Evolutionary conservation across 2,797 vertebrate genomes (phyloP).

Genomic region (Lindbergichthys nudifrons): DNA sequence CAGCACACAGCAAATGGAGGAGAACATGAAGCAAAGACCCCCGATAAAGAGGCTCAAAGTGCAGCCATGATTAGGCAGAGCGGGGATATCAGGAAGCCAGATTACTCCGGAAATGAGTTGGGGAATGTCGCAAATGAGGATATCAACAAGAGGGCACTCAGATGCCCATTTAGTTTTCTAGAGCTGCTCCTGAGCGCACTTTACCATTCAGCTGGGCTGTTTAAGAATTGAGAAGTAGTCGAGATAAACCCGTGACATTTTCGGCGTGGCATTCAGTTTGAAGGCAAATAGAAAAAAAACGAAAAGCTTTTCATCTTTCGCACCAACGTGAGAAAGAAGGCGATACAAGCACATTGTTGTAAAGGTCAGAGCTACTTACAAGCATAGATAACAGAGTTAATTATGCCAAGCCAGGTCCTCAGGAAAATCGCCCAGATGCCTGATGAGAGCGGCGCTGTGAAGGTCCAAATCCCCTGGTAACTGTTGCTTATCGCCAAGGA

Average conservation of each 20-base stretch:
- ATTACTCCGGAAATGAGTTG: constrained; percentile 75
- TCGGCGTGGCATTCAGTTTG: constrained; percentile 71
- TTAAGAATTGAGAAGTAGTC: constrained; percentile 47
- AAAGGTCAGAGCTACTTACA: constrained; percentile 86
- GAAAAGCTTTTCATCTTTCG: constrained; percentile 72
- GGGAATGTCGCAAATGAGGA: constrained; percentile 66
- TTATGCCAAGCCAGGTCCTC: constrained; percentile 72
- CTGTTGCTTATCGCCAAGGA: constrained; percentile 58
- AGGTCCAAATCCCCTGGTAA: constrained; percentile 72
- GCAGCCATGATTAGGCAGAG: constrained; percentile 59
- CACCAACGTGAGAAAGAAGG: constrained; percentile 52
- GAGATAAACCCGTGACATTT: constrained; percentile 81
- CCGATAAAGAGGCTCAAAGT: constrained; percentile 54
- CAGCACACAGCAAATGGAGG: constrained; percentile 67
- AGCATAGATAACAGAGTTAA: constrained; percentile 83
- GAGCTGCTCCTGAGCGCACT: constrained; percentile 37
- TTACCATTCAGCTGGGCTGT: constrained; percentile 45
- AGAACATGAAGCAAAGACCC: constrained; percentile 59
- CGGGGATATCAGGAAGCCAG: constrained; percentile 50
- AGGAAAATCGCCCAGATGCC: constrained; percentile 55
- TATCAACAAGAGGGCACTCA: constrained; percentile 69
- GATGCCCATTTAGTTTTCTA: constrained; percentile 58
- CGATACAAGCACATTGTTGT: constrained; percentile 74
- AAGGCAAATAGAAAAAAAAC: constrained; percentile 56
- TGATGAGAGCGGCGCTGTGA: constrained; percentile 45